Evolutionary conservation across 2,113 vertebrate genomes (phyloP), one percentile per base, ranked within the genome.

Genomic region (Catharus minimus): DNA sequence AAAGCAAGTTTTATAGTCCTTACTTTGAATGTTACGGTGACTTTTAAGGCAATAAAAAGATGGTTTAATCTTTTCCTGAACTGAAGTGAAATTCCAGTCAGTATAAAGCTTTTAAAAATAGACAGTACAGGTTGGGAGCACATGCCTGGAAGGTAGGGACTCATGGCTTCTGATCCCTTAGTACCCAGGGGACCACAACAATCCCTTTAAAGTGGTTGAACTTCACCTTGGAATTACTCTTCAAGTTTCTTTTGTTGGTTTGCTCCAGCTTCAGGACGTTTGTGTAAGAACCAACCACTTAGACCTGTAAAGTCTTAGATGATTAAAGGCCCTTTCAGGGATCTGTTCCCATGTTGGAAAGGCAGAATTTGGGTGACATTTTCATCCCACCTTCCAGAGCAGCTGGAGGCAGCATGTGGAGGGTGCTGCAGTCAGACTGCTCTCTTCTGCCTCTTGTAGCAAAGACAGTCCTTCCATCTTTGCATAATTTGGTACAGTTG

Each of bases 21-120:
- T 83, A 20, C 77, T 95, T 95, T 69, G 47, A 90, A 93, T 49
- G 50, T 89, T 90, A 86, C 19, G 28, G 73, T 92, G 85, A 92
- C 71, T 93, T 95, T 96, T 89, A 89, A 92, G 75, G 77, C 71
- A 94, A 86, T 91, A 89, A 92, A 91, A 95, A 44, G 65, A 39
- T 47, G 28, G 55, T 67, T 94, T 88, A 86, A 87, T 89, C 55
- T 88, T 90, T 78, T 93, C 62, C 47, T 90, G 71, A 72, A 66
- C 36, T 75, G 72, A 89, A 89, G 52, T 86, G 27, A 77, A 74
- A 61, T 86, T 93, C 71, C 22, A 43, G 61, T 55, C 47, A 53
- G 28, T 62, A 52, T 80, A 86, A 91, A 88, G 43, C 46, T 86
- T 95, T 65, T 78, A 43, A 88, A 91, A 90, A 83, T 65, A 76